Base-by-base conservation (phyloP, 2,888 invertebrate species). In the Oxystoma pomonae region DNA sequence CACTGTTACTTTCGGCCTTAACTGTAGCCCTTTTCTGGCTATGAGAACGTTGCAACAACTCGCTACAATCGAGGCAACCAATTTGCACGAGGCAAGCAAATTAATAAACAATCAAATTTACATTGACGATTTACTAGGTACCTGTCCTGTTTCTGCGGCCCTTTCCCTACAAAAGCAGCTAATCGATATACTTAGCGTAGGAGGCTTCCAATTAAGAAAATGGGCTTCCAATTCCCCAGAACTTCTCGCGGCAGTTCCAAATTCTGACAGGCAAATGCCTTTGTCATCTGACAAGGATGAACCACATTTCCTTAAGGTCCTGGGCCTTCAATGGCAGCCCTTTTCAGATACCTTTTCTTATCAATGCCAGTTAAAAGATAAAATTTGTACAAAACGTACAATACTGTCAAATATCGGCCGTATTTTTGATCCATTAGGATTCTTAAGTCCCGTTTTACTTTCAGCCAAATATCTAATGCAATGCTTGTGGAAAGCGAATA, bases 171-270 rank as follows among this genome's bases (percentile, higher is more conserved):
- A 60, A 55, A 60, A 52, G 60, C 12, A 50, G n/a, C 50, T 50
- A 12, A 12, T 50, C 9, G 50, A 9, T 50, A 12, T 52, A 60
- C 19, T 59, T 9, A 18, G 18, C n/a, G 17, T 19, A 2, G 57
- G 61, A 20, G 49, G 57, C 1, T 61, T 59, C 20, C 57, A 58
- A 18, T 57, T 61, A 3, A 16, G 22, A 56, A 60, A 60, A 18
- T 60, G 60, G 60, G 55, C 60, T 5, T 57, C 20, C 21, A 60
- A 60, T 59, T 55, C 20, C n/a, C 56, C 60, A 3, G 60, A 60
- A 56, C 21, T 60, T 5, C 55, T 60, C 1, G n/a, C 5, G n/a
- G 5, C 20, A 20, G 9, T 60, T 2, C 60, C 60, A 2, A n/a
- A 49, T 22, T 57, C 20, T 16, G 53, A 55, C 19, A 35, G 19